Base-by-base conservation (phyloP, 2,888 invertebrate species). In the Psylliodes chrysocephalus region DNA sequence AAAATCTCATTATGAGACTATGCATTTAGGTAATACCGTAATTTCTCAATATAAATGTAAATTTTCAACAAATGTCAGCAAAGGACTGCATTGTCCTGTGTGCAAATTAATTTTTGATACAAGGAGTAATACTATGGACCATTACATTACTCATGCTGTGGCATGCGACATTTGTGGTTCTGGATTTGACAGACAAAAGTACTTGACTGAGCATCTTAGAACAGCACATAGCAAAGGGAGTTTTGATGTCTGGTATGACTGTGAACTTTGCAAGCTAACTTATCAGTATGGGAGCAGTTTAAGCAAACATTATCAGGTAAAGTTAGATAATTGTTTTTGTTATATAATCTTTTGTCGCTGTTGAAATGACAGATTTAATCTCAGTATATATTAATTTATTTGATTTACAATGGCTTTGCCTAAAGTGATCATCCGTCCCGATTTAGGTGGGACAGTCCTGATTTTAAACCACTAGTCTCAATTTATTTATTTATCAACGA, bases 1-100 rank as follows among this genome's bases (percentile, higher is more conserved):
- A 3, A 74, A 74, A 63, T 71, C 72, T 5, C 74, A 74, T 51
- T 74, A 73, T 25, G 72, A 73, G 60, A 71, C 70, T n/a, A 60
- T 71, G 30, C 74, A 74, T 60, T 56, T 67, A 7, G 42, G 67
- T 17, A 70, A 69, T 33, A 28, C 64, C n/a, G 61, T 67, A 1
- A 38, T 69, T 10, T 64, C 66, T 1, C 71, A 69, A 28, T 73
- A 73, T 60, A 71, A 68, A 60, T 73, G 74, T 61, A 64, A 69
- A 44, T 60, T 57, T 57, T 44, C 57, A 17, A 25, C 18, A 2
- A 14, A 47, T 15, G 17, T 62, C 19, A 57, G 49, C 49, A 57
- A 57, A 49, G 22, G 46, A 1, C 18, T 64, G 28, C 54, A 25
- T 14, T 68, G 68, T 33, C 68, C 68, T 1, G 68, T 68, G 12